These are phyloP conservation scores for Caenorhabditis plicata DNA, from an alignment of 2,888 invertebrate genomes.

Conservation along the genomic window DNA sequence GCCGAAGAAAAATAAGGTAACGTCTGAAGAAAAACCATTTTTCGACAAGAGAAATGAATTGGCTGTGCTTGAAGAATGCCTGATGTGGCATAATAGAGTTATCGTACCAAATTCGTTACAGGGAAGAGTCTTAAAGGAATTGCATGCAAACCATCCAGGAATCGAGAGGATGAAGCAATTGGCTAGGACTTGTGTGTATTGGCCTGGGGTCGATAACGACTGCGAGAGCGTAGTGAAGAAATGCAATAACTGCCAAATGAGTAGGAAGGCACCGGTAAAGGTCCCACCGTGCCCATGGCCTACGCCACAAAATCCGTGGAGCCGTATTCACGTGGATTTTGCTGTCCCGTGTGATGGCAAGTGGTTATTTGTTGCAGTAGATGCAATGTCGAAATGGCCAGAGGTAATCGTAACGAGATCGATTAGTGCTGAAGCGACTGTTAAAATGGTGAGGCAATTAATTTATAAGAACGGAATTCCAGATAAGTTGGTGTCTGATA, in stretches of 20 bases:
- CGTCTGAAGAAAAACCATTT: neutral
- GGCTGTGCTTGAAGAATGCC: neutral
- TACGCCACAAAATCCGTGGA: slow-evolving; percentile 58
- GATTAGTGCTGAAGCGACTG: no score
- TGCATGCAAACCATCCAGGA: slow-evolving; percentile 57
- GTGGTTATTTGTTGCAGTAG: slow-evolving; percentile 65
- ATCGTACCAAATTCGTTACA: slow-evolving; percentile 45
- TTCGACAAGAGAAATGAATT: neutral
- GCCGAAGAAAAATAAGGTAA: neutral
- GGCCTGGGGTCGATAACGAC: slow-evolving; percentile 46
- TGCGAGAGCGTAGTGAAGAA: slow-evolving; percentile 27
- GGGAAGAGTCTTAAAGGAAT: slow-evolving; percentile 27
- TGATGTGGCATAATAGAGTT: slow-evolving; percentile 30
- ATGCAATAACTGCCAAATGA: slow-evolving; percentile 41
- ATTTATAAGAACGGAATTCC: no score
- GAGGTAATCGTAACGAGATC: no score
- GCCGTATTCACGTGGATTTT: slow-evolving; percentile 67
- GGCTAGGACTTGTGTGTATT: slow-evolving; percentile 56
- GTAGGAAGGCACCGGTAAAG: slow-evolving; percentile 32
- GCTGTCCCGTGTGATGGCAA: slow-evolving; percentile 64
- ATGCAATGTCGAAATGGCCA: no score
- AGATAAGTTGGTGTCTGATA: no score
- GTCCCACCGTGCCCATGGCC: slow-evolving; percentile 57
- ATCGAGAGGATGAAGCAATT: slow-evolving; percentile 54
- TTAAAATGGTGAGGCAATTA: no score